Base-by-base conservation (phyloP, 2,113 vertebrate species). In the Caranx ignobilis region DNA sequence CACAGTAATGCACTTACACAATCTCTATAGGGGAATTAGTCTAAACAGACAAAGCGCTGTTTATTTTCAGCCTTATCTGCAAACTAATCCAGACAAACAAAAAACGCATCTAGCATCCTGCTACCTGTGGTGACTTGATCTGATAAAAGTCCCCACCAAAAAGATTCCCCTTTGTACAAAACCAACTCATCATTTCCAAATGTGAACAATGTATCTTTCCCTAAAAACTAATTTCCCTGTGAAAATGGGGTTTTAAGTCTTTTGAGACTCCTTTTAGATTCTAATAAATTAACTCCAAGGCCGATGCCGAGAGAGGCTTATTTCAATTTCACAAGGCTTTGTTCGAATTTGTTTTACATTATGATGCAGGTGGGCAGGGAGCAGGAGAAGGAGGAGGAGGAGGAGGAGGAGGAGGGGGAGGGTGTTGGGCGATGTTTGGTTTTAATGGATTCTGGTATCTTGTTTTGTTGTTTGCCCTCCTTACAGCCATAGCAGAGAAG, bases 281-380 rank as follows among this genome's bases (percentile, higher is more conserved):
- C 83, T 90, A 93, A 95, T 93, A 92, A 92, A 93, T 84, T 89
- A 84, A 94, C 94, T 94, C 67, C 74, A 82, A 73, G 75, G 67
- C 81, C 16, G 67, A 86, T 66, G 77, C 78, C 5, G 65, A 75
- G 73, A 83, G 84, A 77, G 73, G 81, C 86, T 87, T 85, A 89
- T 92, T 92, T 88, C 87, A 89, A 90, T 93, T 92, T 92, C 74
- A 78, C 63, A 70, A 68, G 65, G 91, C 88, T 94, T 92, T 92
- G 91, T 91, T 91, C 68, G 50, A 87, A 94, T 93, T 90, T 89
- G 89, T 94, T 94, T 93, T 91, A 92, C 85, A 90, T 91, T 88
- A 87, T 79, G 92, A 89, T 71, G 89, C 78, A 73, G 77, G 64
- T 71, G 84, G 75, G 84, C 45, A 31, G 39, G 61, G n/a, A 21